Percentiles rank a stretch among this genome's conserved stretches.
These are phyloP conservation scores for Haliclystus octoradiatus DNA, from an alignment of 30 jellyfish, hydroid and myxozoan species.

Conservation along the genomic window DNA sequence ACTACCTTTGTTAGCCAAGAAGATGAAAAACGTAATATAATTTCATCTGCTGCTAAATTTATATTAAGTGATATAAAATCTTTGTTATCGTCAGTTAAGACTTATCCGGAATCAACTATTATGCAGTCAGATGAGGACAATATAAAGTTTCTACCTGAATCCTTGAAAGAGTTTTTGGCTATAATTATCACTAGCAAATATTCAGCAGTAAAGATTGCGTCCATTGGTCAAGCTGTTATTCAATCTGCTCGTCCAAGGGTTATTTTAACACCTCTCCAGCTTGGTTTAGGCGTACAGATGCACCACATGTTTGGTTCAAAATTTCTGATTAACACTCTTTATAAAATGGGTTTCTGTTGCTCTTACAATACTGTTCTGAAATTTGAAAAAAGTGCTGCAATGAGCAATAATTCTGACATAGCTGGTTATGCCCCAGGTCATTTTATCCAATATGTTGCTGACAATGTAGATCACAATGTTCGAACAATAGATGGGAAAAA, in stretches of 20 bases:
- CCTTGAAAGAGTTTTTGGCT: not conserved
- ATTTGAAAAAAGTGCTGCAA: constrained; percentile 18
- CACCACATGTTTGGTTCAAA: not conserved
- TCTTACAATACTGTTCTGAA: constrained; percentile 23
- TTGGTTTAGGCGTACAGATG: not conserved
- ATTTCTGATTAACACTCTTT: not conserved
- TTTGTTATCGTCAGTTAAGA: not conserved
- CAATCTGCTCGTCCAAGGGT: constrained; percentile 30
- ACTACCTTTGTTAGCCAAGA: constrained; percentile 5
- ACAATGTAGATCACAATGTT: constrained; percentile 28
- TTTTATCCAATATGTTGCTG: constrained; percentile 19
- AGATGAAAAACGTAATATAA: not conserved
- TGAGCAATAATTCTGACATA: not conserved
- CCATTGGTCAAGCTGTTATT: constrained; percentile 32
- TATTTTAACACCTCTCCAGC: constrained; percentile 6
- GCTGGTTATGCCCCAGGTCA: not conserved
- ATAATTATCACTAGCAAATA: not conserved
- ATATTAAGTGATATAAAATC: constrained; percentile 13
- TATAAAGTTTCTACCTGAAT: constrained; percentile 8
- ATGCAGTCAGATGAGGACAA: not conserved
- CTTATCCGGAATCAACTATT: not conserved
- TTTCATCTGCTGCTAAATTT: constrained; percentile 16
- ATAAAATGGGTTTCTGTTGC: constrained; percentile 20
- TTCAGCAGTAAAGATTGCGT: not conserved
- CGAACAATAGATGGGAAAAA: constrained; percentile 33